Evolutionary conservation across 2,113 vertebrate species (phyloP), one percentile per base, ranked within the genome.

Genomic region (Rutilus rutilus): DNA sequence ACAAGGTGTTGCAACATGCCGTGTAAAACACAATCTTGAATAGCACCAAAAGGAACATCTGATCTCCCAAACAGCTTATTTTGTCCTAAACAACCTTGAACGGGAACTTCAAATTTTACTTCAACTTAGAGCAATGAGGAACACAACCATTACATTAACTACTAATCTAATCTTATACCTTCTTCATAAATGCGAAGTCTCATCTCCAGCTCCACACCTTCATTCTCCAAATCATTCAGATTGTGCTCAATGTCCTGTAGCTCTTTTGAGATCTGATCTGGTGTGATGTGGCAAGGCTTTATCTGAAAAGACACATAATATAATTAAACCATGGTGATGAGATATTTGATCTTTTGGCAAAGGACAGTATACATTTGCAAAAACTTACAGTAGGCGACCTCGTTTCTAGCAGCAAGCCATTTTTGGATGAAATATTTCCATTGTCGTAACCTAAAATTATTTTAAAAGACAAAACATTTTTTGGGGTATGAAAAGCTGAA

Each of bases 161-260:
- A 47, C 14, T 57, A 23, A 50, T 47, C 39, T 54, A 10, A 4
- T 30, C 64, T 50, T 91, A 92, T 89, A 99, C 98, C 97, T 94
- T 96, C 96, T 81, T 99, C 97, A 0, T 94, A 97, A 27, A 89
- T 90, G 33, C 98, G 95, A 21, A 99, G 95, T 36, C 91, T 94
- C 91, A 94, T 95, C 90, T 99, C 98, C 94, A 99, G 91, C 69
- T 95, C 95, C 71, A 99, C 95, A 0, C 98, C 98, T 82, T 93
- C 93, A 88, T 92, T 91, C 83, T 99, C 98, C 94, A 99, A 88
- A 21, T 89, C 86, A 0, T 95, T 95, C 93, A 99, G 89, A 88
- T 95, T 93, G 67, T 86, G 91, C 93, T 96, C 96, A 0, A 99
- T 98, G 76, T 93, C 91, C 80, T 62, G 54, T 85, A 98, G 92